Base-by-base conservation (phyloP, 2,113 vertebrate genomes). In the Larimichthys crocea region DNA sequence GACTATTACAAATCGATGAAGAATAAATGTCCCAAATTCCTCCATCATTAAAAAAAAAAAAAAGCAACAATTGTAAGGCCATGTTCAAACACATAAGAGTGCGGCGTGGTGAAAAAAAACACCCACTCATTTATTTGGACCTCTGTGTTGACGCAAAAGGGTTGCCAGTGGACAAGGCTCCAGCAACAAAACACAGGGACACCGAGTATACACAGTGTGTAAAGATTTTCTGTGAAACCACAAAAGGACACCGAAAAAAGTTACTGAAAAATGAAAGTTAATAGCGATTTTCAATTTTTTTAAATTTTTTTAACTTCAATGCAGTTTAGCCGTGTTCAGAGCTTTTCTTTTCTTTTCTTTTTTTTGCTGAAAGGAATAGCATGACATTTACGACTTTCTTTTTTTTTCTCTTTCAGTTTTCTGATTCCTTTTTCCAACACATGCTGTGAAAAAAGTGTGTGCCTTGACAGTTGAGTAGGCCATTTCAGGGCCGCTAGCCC, bases 351-450 rank as follows among this genome's bases (percentile, higher is more conserved):
- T 35, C 5, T 35, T 35, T 35, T 5, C 5, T 0, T 35, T 35
- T 35, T 35, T 65, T 81, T 74, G 40, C 68, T 78, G 44, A 22
- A 57, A 82, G 67, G 22, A 66, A 50, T 70, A 22, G 40, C 2
- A 2, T 81, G 82, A 81, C 64, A 84, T 81, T 81, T 84, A 64
- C 48, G 8, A 66, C 64, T 75, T 66, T 24, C 31, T 80, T 71
- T 49, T 42, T 40, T 16, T 62, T 35, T 7, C 14, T 46, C 10
- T 9, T 26, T n/a, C 42, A 16, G 3, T n/a, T 22, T 65, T 11
- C 26, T 50, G 8, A 24, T 64, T 59, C 62, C 19, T 49, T 19
- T 7, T 26, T 7, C n/a, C 20, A 59, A 48, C 15, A 50, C n/a
- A 31, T 6, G 63, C 1, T 5, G 0, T n/a, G 64, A 52, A 48